These are phyloP conservation scores for Apantesis nais DNA, from an alignment of 2,888 invertebrate genomes.

Conservation along the genomic window DNA sequence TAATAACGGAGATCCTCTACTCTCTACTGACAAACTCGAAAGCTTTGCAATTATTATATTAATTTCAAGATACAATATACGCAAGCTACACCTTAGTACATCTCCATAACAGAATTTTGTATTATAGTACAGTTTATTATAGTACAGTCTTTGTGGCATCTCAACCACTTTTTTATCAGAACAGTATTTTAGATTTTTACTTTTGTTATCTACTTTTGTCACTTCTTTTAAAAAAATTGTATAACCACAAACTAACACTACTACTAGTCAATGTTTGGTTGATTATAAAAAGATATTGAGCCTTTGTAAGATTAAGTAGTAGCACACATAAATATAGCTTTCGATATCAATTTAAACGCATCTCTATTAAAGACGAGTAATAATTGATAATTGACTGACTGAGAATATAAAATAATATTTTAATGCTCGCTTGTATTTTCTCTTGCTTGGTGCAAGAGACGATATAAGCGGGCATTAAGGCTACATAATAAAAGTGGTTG, in stretches of 20 bases:
- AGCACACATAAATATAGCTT: neutral
- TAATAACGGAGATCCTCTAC: neutral
- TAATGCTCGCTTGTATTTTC: slow-evolving; percentile 23
- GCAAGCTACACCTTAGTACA: neutral
- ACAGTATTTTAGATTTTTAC: no score
- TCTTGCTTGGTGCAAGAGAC: no score
- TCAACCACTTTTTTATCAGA: neutral
- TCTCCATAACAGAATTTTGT: neutral
- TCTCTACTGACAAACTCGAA: neutral
- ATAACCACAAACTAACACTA: no score
- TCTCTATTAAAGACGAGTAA: neutral
- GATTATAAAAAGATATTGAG: neutral
- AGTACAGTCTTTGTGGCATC: neutral
- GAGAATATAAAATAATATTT: neutral
- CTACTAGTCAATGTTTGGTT: no score
- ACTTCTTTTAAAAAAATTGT: neutral
- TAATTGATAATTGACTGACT: neutral
- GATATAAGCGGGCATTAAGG: no score
- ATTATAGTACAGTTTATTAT: neutral
- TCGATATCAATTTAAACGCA: no score
- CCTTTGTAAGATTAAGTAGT: neutral
- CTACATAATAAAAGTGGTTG: slow-evolving; percentile 9
- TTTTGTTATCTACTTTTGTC: neutral
- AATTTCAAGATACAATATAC: neutral
- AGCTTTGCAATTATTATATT: neutral